These are phyloP conservation scores for Chanos chanos DNA, from an alignment of 2,797 vertebrate species.

Conservation along the genomic window DNA sequence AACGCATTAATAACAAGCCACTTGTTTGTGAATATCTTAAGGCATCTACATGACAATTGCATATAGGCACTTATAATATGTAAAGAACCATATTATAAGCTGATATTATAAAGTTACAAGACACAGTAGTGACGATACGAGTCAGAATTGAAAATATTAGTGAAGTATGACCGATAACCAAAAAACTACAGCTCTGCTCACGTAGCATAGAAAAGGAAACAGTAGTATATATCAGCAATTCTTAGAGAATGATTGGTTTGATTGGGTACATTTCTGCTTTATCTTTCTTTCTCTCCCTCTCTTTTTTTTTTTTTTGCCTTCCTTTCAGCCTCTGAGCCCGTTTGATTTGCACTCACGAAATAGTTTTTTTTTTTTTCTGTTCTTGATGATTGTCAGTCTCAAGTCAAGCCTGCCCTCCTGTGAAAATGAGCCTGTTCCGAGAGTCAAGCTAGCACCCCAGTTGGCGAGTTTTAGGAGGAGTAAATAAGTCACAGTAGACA, in stretches of 20 bases:
- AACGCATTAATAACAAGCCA: slow-evolving; percentile 72
- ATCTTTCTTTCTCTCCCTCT: too few species aligned
- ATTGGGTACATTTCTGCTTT: too few species aligned
- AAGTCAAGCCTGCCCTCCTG: slow-evolving; percentile 89
- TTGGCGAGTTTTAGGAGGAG: slow-evolving; percentile 77
- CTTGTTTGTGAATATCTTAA: slow-evolving; percentile 68
- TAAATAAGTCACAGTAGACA: slow-evolving; percentile 86
- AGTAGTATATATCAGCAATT: too few species aligned
- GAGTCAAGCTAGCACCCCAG: slow-evolving; percentile 82
- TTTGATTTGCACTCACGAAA: too few species aligned
- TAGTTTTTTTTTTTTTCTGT: too few species aligned
- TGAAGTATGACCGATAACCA: too few species aligned
- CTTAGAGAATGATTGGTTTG: too few species aligned
- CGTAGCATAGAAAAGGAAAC: too few species aligned
- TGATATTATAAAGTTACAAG: slow-evolving; percentile 27
- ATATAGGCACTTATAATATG: slow-evolving; percentile 56
- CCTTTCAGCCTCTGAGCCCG: too few species aligned
- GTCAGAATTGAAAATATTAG: too few species aligned
- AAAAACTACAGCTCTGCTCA: too few species aligned
- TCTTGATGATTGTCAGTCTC: slow-evolving; percentile 75
- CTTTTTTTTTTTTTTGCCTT: too few species aligned
- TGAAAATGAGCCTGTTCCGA: slow-evolving; percentile 69
- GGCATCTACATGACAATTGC: slow-evolving; percentile 77
- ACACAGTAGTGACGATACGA: slow-evolving; percentile 7
- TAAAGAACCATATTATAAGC: slow-evolving; percentile 12